phyloP scores from a whole-genome alignment of 2,888 invertebrate species.

The Clepsis dumicolana region DNA sequence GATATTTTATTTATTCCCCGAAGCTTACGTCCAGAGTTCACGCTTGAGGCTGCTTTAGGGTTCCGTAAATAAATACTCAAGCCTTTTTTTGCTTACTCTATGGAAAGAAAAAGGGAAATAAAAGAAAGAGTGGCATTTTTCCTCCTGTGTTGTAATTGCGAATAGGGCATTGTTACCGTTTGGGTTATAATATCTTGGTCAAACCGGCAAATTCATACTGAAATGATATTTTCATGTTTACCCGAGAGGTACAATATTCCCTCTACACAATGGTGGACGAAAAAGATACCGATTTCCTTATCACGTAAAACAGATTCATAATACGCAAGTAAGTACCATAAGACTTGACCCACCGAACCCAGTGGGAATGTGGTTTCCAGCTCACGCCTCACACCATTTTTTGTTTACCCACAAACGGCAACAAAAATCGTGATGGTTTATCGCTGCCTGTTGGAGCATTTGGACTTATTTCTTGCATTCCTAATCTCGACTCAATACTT shows the following conservation, averaged over 20 bases:
- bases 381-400: conserved; percentile 12
- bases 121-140: too few relatives aligned
- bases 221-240: too few relatives aligned
- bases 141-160: too few relatives aligned
- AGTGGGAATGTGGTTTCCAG: background rate
- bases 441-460: conserved; percentile 55
- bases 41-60: conserved; percentile 6
- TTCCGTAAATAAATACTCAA: too few relatives aligned
- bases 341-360: conserved; percentile 25
- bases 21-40: conserved; percentile 15
- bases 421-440: conserved; percentile 63
- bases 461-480: background rate
- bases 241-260: background rate
- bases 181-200: too few relatives aligned
- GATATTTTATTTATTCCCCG: conserved; percentile 34
- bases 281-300: background rate
- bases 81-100: too few relatives aligned
- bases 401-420: conserved; percentile 43
- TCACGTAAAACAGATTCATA: background rate
- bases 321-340: background rate
- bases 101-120: too few relatives aligned
- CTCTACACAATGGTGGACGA: background rate
- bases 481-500: conserved; percentile 4
- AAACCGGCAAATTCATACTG: too few relatives aligned
- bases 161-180: too few relatives aligned